Conservation (phyloP, 2,888 invertebrate genomes). For the Limenitis camilla region DNA sequence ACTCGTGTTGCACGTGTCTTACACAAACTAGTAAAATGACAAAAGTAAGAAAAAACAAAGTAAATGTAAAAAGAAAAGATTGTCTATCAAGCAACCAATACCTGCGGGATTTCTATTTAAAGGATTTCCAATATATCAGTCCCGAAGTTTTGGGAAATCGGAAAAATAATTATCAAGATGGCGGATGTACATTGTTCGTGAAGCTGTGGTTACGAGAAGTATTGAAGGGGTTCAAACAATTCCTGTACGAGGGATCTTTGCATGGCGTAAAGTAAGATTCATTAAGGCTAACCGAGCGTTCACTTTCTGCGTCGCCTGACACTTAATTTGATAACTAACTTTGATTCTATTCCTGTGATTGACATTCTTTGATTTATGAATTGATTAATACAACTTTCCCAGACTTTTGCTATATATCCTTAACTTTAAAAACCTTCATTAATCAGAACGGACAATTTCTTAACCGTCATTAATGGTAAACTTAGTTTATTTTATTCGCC, state of each 20-base stretch:
- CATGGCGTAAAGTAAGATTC: conserved; percentile 62
- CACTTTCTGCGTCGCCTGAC: conserved; percentile 9
- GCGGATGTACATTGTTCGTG: conserved; percentile 31
- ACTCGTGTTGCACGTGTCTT: neutral
- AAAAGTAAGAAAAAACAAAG: conserved; percentile 7
- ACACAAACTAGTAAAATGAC: conserved; percentile 6
- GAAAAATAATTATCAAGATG: conserved; percentile 22
- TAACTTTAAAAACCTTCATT: too few relatives aligned
- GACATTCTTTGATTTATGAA: neutral
- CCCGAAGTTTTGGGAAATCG: conserved; percentile 36
- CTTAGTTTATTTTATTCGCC: too few relatives aligned
- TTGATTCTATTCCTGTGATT: conserved; percentile 1
- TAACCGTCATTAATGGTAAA: too few relatives aligned
- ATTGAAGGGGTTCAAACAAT: conserved; percentile 53
- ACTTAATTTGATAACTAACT: neutral
- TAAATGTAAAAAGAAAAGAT: conserved; percentile 24
- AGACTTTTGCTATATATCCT: too few relatives aligned
- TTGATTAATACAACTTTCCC: neutral
- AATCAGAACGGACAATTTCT: too few relatives aligned
- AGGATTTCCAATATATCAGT: conserved; percentile 57
- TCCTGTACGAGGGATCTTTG: conserved; percentile 60
- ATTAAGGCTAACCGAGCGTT: conserved; percentile 9
- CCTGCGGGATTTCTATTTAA: conserved; percentile 50
- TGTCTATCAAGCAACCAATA: conserved; percentile 33
- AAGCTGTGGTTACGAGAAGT: conserved; percentile 51